Evolutionary conservation across 2,797 vertebrate species (phyloP).

Genomic region (Threskiornis aethiopicus): DNA sequence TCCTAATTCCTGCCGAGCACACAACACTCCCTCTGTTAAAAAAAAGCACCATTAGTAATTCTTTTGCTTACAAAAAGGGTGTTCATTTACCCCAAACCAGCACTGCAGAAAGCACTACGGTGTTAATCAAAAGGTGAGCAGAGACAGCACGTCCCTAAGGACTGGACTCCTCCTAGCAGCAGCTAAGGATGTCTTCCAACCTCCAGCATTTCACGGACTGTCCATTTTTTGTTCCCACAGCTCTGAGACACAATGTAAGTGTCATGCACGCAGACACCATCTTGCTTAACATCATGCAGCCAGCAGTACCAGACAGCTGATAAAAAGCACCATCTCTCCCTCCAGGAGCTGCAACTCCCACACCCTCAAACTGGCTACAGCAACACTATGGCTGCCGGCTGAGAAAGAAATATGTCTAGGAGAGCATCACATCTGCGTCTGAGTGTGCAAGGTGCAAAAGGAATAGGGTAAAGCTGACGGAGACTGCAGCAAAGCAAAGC

Average conservation of each 20-base stretch:
- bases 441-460: slow-evolving; percentile 25
- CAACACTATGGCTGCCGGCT: neutral
- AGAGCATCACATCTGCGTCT: slow-evolving; percentile 35
- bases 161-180: neutral
- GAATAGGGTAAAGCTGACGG: slow-evolving; percentile 25
- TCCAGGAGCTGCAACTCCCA: slow-evolving; percentile 47
- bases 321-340: neutral
- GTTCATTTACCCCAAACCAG: neutral
- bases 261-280: neutral
- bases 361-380: slow-evolving; percentile 12
- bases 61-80: neutral
- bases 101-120: neutral
- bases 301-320: slow-evolving; percentile 15
- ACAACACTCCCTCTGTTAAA: neutral
- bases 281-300: slow-evolving; percentile 32
- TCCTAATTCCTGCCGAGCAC: accelerated
- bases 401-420: slow-evolving; percentile 11
- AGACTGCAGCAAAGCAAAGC: slow-evolving; percentile 54
- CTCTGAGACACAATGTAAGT: neutral
- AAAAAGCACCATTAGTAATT: neutral
- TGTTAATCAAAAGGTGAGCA: neutral
- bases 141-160: neutral
- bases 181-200: neutral
- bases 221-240: neutral
- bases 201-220: neutral